These are phyloP conservation scores for Archilochus colubris DNA, from an alignment of 2,113 vertebrate species.

Conservation along the genomic window DNA sequence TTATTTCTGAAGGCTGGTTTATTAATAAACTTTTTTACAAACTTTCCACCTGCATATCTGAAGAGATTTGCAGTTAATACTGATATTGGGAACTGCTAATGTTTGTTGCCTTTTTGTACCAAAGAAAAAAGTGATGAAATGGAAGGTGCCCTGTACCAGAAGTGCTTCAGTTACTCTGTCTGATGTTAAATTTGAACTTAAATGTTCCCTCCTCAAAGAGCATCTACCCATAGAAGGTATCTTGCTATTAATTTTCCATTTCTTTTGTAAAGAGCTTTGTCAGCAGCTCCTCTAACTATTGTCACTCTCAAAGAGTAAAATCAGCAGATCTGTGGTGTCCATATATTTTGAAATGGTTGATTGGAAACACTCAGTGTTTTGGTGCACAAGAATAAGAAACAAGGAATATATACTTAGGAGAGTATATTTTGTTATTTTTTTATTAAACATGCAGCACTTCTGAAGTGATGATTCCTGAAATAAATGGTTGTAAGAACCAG, in stretches of 20 bases:
- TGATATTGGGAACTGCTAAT: background rate
- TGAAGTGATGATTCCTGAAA: background rate
- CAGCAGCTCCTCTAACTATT: background rate
- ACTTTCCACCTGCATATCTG: background rate
- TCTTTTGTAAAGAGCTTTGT: background rate
- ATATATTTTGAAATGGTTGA: background rate
- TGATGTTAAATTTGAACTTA: background rate
- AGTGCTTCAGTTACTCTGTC: background rate
- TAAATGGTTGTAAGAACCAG: background rate
- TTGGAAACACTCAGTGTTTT: background rate
- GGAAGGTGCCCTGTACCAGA: background rate
- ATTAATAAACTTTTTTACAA: background rate
- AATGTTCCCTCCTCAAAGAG: background rate
- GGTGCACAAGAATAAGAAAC: background rate
- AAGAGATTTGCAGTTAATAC: background rate
- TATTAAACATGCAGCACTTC: background rate
- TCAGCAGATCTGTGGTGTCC: background rate
- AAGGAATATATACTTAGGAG: background rate
- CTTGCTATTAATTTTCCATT: background rate
- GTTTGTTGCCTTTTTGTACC: background rate
- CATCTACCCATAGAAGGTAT: background rate
- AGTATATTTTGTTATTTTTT: background rate
- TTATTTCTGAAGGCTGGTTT: background rate
- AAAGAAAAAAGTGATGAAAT: background rate
- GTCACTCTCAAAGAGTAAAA: background rate